Evolutionary conservation across 2,888 invertebrate species (phyloP).

Genomic region (Eulithis prunata): DNA sequence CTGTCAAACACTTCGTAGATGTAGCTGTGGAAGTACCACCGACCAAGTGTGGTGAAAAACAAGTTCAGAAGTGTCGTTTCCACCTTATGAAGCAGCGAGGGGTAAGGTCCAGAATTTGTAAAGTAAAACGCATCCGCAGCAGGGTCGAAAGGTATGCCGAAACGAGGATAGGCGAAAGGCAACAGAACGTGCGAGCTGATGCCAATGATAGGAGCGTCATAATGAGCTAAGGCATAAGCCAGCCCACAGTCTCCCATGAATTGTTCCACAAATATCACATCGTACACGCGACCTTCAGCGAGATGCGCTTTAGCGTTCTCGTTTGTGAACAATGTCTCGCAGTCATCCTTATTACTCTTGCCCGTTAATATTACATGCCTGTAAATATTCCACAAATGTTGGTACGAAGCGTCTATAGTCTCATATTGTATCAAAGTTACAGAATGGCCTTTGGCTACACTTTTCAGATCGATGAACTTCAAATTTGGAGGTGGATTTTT

Average conservation of each 20-base stretch:
- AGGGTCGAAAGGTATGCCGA: conserved; percentile 78
- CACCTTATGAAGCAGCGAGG: conserved; percentile 55
- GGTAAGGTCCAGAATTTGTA: conserved; percentile 59
- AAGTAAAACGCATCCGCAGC: conserved; percentile 77
- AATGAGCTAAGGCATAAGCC: conserved; percentile 63
- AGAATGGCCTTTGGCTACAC: conserved; percentile 23
- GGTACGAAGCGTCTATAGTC: conserved; percentile 40
- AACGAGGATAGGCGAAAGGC: conserved; percentile 73
- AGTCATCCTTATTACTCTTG: conserved; percentile 44
- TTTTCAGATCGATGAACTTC: conserved; percentile 78
- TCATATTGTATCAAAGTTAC: conserved; percentile 48
- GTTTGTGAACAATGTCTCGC: conserved; percentile 56
- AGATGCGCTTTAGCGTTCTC: conserved; percentile 53
- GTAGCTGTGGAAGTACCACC: conserved; percentile 57
- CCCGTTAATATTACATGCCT: conserved; percentile 44
- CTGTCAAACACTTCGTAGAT: conserved; percentile 65
- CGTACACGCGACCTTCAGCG: conserved; percentile 57
- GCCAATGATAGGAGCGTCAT: conserved; percentile 79
- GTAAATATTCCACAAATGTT: conserved; percentile 49
- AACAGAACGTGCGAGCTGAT: conserved; percentile 78
- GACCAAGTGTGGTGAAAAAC: conserved; percentile 48
- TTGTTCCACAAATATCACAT: conserved; percentile 76
- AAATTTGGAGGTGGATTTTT: conserved; percentile 73
- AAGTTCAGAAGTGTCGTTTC: conserved; percentile 54
- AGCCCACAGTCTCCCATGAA: conserved; percentile 76